Conservation (phyloP, 2,888 invertebrate species). For the Macropis europaea region DNA sequence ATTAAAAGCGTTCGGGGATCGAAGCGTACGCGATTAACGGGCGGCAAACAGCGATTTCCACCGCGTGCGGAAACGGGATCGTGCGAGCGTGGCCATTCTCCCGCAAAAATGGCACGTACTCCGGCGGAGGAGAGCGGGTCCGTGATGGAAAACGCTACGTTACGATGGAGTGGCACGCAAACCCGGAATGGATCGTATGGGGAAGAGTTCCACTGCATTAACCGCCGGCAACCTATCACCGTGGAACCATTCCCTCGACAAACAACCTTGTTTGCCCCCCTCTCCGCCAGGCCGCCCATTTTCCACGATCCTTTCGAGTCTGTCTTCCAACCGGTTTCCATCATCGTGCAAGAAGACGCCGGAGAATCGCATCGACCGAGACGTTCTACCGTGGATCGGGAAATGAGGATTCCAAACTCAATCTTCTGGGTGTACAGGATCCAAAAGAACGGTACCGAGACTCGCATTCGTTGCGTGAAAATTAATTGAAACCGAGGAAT, state of each 20-base stretch:
- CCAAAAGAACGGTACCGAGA: too few relatives aligned
- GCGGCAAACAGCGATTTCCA: slow-evolving; percentile 45
- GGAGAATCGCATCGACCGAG: too few relatives aligned
- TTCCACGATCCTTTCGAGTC: background rate
- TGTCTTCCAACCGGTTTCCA: slow-evolving; percentile 34
- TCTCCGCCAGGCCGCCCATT: background rate
- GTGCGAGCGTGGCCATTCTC: slow-evolving; percentile 51
- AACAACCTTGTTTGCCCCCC: slow-evolving; percentile 57
- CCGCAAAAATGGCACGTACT: slow-evolving; percentile 61
- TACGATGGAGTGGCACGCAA: slow-evolving; percentile 66
- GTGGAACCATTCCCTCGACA: slow-evolving; percentile 64
- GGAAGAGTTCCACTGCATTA: slow-evolving; percentile 66
- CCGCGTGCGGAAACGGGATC: slow-evolving; percentile 33
- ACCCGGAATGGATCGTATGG: slow-evolving; percentile 62
- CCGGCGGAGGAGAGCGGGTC: slow-evolving; percentile 35
- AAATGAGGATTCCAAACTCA: too few relatives aligned
- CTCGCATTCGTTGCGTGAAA: too few relatives aligned
- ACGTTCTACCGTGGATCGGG: too few relatives aligned
- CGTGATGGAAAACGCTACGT: slow-evolving; percentile 71
- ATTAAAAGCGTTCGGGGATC: slow-evolving; percentile 43
- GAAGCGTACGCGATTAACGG: slow-evolving; percentile 53
- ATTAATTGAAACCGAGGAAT: too few relatives aligned
- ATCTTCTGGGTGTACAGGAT: too few relatives aligned
- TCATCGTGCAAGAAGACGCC: slow-evolving; percentile 22
- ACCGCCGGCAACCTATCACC: slow-evolving; percentile 64